A percentile compares a stretch with the other conserved stretches of the same genome.
Conservation (phyloP, 2,888 invertebrate species). For the Tachystola acroxantha region DNA sequence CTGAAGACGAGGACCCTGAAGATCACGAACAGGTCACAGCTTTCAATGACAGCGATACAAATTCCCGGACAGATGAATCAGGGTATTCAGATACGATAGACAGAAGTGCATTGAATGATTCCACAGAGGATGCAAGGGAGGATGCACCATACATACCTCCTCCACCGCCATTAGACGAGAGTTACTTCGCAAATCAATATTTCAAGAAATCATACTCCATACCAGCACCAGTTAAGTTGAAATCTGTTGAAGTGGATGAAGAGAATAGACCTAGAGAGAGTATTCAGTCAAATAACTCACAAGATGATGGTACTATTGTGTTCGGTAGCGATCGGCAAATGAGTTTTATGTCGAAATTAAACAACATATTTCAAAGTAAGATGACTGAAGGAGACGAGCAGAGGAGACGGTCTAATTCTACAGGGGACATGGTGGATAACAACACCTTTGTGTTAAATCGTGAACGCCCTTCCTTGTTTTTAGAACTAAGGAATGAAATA, state of each 20-base stretch:
- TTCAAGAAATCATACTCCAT: constrained; percentile 39
- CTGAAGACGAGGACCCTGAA: constrained; percentile 13
- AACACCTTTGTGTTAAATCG: constrained; percentile 28
- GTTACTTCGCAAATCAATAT: constrained; percentile 38
- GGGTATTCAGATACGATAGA: constrained; percentile 69
- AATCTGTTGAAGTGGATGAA: constrained; percentile 20
- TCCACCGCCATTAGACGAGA: constrained; percentile 37
- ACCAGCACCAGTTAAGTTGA: constrained; percentile 24
- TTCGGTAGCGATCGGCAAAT: constrained; percentile 56
- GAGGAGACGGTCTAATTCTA: constrained; percentile 54
- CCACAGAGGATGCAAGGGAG: constrained; percentile 36
- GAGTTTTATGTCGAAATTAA: constrained; percentile 63
- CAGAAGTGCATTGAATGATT: constrained; percentile 43
- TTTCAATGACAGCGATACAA: constrained; percentile 59
- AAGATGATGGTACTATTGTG: constrained; percentile 42
- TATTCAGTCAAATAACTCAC: constrained; percentile 25
- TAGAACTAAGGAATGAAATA: constrained; percentile 59
- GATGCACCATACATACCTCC: constrained; percentile 48
- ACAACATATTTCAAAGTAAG: constrained; percentile 57
- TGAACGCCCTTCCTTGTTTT: constrained; percentile 42
- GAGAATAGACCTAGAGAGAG: constrained; percentile 40
- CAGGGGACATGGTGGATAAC: constrained; percentile 46
- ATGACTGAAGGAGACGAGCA: constrained; percentile 44
- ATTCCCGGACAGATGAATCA: constrained; percentile 65
- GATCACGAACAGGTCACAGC: constrained; percentile 50